Conservation (phyloP, 1,140 invertebrate genomes). For the Trialeurodes vaporariorum region DNA sequence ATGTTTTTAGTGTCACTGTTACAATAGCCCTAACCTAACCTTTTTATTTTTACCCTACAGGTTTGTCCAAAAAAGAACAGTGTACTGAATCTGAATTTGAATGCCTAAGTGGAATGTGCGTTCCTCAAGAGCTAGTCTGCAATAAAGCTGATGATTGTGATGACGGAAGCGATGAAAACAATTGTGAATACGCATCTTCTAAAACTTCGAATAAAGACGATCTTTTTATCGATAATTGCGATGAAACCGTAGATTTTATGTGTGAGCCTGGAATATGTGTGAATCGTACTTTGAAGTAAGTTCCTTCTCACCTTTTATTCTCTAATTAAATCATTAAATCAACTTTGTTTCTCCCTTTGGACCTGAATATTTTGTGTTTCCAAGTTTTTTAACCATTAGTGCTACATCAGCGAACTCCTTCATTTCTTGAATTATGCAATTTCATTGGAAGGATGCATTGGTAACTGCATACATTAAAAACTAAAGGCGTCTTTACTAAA, state of each 20-base stretch:
- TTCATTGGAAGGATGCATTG: too few relatives aligned
- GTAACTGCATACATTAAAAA: neutral
- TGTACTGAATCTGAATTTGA: slow-evolving; percentile 63
- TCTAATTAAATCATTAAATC: too few relatives aligned
- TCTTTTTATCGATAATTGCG: neutral
- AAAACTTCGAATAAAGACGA: neutral
- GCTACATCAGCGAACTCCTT: too few relatives aligned
- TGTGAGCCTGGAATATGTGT: slow-evolving; percentile 2
- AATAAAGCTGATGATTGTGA: slow-evolving; percentile 71
- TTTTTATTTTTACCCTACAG: too few relatives aligned
- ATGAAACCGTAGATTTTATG: neutral
- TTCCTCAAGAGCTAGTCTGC: slow-evolving; percentile 59
- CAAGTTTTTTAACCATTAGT: neutral
- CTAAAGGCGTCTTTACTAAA: too few relatives aligned
- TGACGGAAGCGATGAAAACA: slow-evolving; percentile 61
- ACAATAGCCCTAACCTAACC: too few relatives aligned
- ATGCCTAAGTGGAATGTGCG: slow-evolving; percentile 70
- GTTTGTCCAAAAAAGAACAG: neutral
- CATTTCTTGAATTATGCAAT: too few relatives aligned
- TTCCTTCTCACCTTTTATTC: neutral
- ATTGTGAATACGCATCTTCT: slow-evolving; percentile 44
- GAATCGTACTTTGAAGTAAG: neutral
- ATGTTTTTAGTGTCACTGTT: too few relatives aligned
- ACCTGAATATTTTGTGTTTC: neutral
- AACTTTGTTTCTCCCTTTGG: neutral